Evolutionary conservation across 2,113 vertebrate genomes (phyloP).

Genomic region (Chinchilla lanigera): DNA sequence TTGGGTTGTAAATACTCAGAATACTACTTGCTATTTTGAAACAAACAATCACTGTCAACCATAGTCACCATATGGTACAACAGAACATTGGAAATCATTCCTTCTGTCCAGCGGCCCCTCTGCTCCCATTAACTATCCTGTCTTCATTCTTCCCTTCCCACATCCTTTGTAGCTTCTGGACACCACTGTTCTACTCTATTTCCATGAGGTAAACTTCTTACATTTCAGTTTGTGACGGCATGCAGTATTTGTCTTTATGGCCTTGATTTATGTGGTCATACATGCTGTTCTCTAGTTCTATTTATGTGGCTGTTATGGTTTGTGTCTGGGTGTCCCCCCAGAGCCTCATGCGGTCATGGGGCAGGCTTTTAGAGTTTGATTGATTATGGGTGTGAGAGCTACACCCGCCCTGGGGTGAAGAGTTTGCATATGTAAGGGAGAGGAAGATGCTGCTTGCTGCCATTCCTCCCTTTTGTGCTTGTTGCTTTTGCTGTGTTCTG

Average conservation of each 20-base stretch:
- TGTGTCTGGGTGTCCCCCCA: too few species aligned
- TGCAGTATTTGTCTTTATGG: neutral
- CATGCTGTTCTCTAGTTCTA: neutral
- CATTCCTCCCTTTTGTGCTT: too few species aligned
- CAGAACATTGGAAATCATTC: neutral
- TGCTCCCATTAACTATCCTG: neutral
- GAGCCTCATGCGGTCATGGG: too few species aligned
- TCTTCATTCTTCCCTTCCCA: neutral
- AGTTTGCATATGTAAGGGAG: too few species aligned
- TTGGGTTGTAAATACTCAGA: neutral
- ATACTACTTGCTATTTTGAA: neutral
- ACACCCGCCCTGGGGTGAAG: too few species aligned
- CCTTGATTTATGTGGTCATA: too few species aligned
- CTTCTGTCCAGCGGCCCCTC: neutral
- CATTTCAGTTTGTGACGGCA: neutral
- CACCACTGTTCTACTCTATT: neutral
- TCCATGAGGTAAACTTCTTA: neutral
- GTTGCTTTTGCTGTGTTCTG: too few species aligned
- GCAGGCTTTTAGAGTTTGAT: too few species aligned
- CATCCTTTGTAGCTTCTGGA: too few species aligned
- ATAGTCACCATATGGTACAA: neutral
- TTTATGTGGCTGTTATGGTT: too few species aligned
- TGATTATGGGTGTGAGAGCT: too few species aligned
- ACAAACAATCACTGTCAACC: neutral
- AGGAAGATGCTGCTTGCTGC: too few species aligned